Base-by-base conservation (phyloP, 1,140 invertebrate genomes). In the Nomia melanderi region DNA sequence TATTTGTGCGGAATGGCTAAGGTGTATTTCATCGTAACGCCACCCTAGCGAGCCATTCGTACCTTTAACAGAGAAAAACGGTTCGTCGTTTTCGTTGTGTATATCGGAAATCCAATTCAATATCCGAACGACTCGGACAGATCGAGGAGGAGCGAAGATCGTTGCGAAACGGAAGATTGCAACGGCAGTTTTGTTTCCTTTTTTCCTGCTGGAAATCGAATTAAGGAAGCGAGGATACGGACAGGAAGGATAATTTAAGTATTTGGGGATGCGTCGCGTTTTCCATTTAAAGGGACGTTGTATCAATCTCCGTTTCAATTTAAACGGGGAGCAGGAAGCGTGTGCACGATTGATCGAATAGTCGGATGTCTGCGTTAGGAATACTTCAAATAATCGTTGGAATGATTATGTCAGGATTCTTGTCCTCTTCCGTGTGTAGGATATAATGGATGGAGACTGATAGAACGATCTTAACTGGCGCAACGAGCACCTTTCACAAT, bases 401-500 rank as follows among this genome's bases (percentile, higher is more conserved):
- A 2, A 33, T 39, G 25, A 41, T 62, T 25, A 12, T 25, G 36
- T 25, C 59, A 5, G n/a, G 47, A 50, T 33, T 12, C 7, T 62
- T 9, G 6, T 23, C 12, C 36, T 62, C 20, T 9, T 39, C 20
- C 1, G 41, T 12, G 20, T 20, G 4, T 44, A 44, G 14, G 12
- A 17, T n/a, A 50, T n/a, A 50, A 50, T 7, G 47, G 36, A 78
- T 70, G 63, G 65, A 81, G 78, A 84, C 77, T 78, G 82, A 84
- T 84, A 79, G 59, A 74, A 82, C n/a, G 47, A 65, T 62, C 76
- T 84, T 78, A 83, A 62, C 71, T 77, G 41, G 65, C 74, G 50
- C 71, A 75, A 85, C 82, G 80, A 76, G 83, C 80, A 86, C 86
- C 85, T 88, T 87, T 90, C 80, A 87, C 90, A 92, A 92, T 92